phyloP scores from a whole-genome alignment of 2,888 invertebrate genomes.

The Andrena dorsata region DNA sequence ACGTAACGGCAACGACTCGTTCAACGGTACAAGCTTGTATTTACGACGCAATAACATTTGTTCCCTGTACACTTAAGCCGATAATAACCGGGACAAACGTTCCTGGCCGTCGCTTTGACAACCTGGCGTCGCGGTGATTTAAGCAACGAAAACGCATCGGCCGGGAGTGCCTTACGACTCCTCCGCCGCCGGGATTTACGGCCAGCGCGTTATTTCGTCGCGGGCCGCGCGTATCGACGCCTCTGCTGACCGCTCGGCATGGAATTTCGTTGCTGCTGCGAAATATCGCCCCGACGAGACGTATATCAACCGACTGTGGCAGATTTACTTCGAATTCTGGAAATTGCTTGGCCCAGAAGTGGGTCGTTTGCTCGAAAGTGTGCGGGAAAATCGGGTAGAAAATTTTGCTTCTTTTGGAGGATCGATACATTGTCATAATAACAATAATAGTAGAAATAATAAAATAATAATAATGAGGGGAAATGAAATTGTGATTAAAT shows the following conservation, averaged over 20 bases:
- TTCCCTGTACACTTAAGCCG: conserved; percentile 68
- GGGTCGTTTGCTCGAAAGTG: too few species aligned
- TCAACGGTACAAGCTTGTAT: conserved; percentile 59
- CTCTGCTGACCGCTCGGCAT: conserved; percentile 11
- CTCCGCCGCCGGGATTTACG: conserved; percentile 39
- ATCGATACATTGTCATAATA: too few species aligned
- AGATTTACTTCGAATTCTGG: too few species aligned
- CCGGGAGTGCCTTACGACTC: conserved; percentile 28
- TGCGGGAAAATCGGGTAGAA: too few species aligned
- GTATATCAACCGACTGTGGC: too few species aligned
- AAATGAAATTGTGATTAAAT: too few species aligned
- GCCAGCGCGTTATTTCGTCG: conserved; percentile 34
- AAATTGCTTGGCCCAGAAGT: too few species aligned
- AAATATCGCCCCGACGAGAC: background rate
- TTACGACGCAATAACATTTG: conserved; percentile 71
- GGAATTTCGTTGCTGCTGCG: background rate
- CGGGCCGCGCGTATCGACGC: conserved; percentile 3
- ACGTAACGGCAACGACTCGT: conserved; percentile 10
- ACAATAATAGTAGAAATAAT: too few species aligned
- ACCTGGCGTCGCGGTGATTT: conserved; percentile 60
- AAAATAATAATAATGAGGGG: too few species aligned
- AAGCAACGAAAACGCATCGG: conserved; percentile 52
- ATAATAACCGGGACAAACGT: conserved; percentile 70
- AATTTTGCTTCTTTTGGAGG: too few species aligned
- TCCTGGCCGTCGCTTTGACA: conserved; percentile 47